Base-by-base conservation (phyloP, 2,113 vertebrate genomes). In the Brachyhypopomus occidentalis region DNA sequence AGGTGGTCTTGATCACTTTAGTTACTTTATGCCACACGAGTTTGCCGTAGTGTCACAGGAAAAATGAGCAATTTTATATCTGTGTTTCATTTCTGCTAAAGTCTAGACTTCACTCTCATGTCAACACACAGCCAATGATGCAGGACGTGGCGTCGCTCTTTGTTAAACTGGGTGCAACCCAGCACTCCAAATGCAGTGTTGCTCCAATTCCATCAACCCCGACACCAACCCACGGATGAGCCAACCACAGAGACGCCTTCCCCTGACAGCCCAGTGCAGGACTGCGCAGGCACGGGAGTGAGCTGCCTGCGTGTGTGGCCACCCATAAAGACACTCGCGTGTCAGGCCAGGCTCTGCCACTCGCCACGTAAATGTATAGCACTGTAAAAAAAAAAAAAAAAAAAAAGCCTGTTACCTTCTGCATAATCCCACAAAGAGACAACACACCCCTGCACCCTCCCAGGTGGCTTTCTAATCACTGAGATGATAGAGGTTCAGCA, bases 291-390 rank as follows among this genome's bases (percentile, higher is more conserved):
- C 75, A 72, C 45, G 48, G 45, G 20, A 72, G 22, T 73, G 17
- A 74, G 41, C 63, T 16, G 6, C 9, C 85, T 69, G 23, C 72
- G 66, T 90, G 90, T 92, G 92, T 90, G 90, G 89, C 56, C 87
- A 8, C 78, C 87, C 70, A 52, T 92, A 89, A 92, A 91, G 67
- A 64, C 78, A 25, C 81, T 84, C 74, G 77, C 25, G 81, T 90
- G 88, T 84, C 87, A 63, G 69, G 25, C 64, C 38, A 60, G 27
- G 70, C 23, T 41, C 72, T 78, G 83, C 88, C 89, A 84, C 89
- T 89, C 60, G 83, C 86, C 86, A 20, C 12, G 25, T 34, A 60
- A 55, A 56, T 92, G 67, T 88, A 86, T 72, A 20, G 58, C 73
- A 73, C 75, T 22, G 58, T 90, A 88, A 89, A 91, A 82, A 14